Evolutionary conservation across 2,113 vertebrate genomes (phyloP), one percentile per base, ranked within the genome.

Genomic region (Origma solitaria): DNA sequence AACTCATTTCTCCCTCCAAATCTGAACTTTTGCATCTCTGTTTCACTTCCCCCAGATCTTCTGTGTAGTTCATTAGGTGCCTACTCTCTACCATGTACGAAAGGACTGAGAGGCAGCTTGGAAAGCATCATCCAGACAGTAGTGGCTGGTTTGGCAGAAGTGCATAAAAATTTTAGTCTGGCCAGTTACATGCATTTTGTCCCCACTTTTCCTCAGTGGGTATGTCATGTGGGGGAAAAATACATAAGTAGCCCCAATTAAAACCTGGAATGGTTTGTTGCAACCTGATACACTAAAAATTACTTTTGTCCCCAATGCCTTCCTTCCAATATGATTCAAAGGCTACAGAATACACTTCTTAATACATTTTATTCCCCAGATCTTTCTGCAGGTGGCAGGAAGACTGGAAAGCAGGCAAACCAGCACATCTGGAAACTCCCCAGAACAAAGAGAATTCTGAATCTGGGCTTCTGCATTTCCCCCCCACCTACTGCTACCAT

Each of bases 1-100:
- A 97, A 97, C 97, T 98, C 97, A 95, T 97, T 97, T 97, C 97
- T 98, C 97, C 97, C 97, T 98, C 98, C 98, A 92, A 97, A 97
- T 95, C 97, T 98, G 98, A 98, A 98, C 98, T 98, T 98, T 98
- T 98, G 97, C 97, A 97, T 98, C 98, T 96, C 97, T 97, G 97
- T 97, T 97, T 98, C 94, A 86, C 98, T 98, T 98, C 98, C 98
- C 97, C 98, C 98, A 98, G 96, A 97, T 97, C 96, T 93, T 96
- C 90, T 95, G 95, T 94, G 91, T 94, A 92, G 92, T 96, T 97
- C 95, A 96, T 95, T 97, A 97, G 94, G 96, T 97, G 96, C 91
- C 88, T 94, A 95, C 84, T 92, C 87, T 83, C 66, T 84, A 75
- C 82, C 93, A 91, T 47, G 78, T 69, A 95, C 65, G 30, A 92